Evolutionary conservation across 1,140 invertebrate genomes (phyloP).

Genomic region (silkworm (Bombyx mori)): DNA sequence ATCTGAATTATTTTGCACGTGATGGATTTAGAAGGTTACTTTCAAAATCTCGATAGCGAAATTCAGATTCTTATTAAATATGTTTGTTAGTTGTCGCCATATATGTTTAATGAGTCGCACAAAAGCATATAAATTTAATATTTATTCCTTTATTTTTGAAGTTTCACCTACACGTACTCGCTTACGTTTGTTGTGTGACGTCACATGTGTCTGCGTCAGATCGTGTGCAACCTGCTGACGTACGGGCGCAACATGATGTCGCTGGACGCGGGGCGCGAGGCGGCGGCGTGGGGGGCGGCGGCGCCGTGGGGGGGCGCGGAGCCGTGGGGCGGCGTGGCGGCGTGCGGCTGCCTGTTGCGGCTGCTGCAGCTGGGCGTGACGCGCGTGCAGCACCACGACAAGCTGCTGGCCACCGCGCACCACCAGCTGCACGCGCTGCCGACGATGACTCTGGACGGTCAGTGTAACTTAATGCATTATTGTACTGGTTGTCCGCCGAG

Average conservation of each 20-base stretch:
- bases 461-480: not conserved
- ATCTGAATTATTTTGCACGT: no score
- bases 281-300: constrained; percentile 21
- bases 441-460: constrained; percentile 40
- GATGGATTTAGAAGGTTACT: no score
- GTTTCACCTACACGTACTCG: not conserved
- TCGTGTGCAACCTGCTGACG: constrained; percentile 77
- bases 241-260: constrained; percentile 77
- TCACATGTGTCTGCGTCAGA: constrained; percentile 45
- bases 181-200: not conserved
- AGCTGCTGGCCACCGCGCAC: constrained; percentile 34
- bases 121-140: no score
- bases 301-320: constrained; percentile 27
- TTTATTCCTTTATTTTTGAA: not conserved
- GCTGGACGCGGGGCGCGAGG: constrained; percentile 62
- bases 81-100: no score
- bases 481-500: not conserved
- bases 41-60: no score
- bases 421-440: constrained; percentile 41
- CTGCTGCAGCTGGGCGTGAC: constrained; percentile 24
- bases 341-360: constrained; percentile 14
- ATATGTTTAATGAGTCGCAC: no score
- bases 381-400: constrained; percentile 24
- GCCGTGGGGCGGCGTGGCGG: constrained; percentile 25
- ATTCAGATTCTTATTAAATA: no score